Conservation (phyloP, 2,888 invertebrate genomes). For the Rhorus exstirpatorius region DNA sequence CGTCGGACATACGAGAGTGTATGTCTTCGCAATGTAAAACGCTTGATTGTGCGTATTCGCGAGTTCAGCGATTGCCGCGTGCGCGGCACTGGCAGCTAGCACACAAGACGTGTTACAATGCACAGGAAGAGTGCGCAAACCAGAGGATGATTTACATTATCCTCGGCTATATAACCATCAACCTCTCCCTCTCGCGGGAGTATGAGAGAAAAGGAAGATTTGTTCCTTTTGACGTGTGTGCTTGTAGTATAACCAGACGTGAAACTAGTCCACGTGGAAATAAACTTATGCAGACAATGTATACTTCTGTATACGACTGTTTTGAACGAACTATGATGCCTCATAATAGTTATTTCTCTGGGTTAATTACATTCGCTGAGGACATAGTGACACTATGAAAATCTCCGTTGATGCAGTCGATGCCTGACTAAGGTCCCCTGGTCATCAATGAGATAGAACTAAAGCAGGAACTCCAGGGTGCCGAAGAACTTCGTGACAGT, state of each 20-base stretch:
- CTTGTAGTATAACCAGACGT: slow-evolving; percentile 74
- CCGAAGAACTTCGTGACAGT: too few relatives aligned
- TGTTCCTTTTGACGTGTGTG: slow-evolving; percentile 67
- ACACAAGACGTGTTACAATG: slow-evolving; percentile 77
- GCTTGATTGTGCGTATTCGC: slow-evolving; percentile 42
- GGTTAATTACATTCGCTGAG: too few relatives aligned
- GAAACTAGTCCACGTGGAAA: background rate
- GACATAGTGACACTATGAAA: too few relatives aligned
- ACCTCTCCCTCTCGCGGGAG: slow-evolving; percentile 72
- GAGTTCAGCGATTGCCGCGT: slow-evolving; percentile 48
- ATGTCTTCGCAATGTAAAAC: slow-evolving; percentile 24
- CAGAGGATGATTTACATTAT: slow-evolving; percentile 82
- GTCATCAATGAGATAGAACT: too few relatives aligned
- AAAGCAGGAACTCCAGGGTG: too few relatives aligned
- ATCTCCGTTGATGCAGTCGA: too few relatives aligned
- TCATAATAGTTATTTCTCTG: too few relatives aligned
- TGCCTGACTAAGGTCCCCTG: too few relatives aligned
- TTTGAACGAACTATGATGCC: too few relatives aligned
- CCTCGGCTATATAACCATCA: slow-evolving; percentile 76
- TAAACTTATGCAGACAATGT: too few relatives aligned
- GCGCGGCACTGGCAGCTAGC: slow-evolving; percentile 52
- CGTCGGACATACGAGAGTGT: background rate
- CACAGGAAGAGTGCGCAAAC: slow-evolving; percentile 72
- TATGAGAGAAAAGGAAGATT: background rate
- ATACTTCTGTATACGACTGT: too few relatives aligned